phyloP scores from a whole-genome alignment of 2,113 vertebrate genomes.

The Brachyhypopomus gauderio region DNA sequence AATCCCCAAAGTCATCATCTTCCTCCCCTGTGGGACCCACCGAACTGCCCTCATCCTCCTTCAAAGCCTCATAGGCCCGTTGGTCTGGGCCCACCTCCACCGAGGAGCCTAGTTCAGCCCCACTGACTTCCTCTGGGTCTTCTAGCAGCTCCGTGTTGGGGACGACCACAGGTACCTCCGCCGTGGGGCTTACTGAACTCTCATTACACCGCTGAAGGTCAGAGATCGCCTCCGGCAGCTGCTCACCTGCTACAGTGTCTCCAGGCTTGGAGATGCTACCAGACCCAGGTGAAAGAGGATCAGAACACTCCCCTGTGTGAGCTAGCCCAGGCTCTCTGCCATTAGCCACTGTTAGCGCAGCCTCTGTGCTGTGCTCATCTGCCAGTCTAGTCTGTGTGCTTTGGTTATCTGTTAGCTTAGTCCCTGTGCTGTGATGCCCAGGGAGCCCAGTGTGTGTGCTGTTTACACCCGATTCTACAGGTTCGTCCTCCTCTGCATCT shows the following conservation, averaged over 20 bases:
- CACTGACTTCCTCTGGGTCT: slow-evolving; percentile 16
- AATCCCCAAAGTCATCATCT: slow-evolving; percentile 73
- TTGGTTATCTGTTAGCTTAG: too few relatives aligned
- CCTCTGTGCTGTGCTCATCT: too few relatives aligned
- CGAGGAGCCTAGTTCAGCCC: not conserved
- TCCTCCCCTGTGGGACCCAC: not conserved
- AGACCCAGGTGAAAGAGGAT: not conserved
- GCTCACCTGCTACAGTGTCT: not conserved
- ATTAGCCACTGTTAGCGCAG: too few relatives aligned
- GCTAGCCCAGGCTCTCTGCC: slow-evolving; percentile 37
- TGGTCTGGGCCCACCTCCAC: not conserved
- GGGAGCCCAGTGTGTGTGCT: slow-evolving; percentile 20
- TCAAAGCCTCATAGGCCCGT: slow-evolving; percentile 19
- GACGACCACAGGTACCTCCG: slow-evolving; percentile 20
- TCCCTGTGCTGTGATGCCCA: slow-evolving; percentile 36
- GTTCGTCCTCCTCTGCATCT: slow-evolving; percentile 25
- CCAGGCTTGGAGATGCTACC: not conserved
- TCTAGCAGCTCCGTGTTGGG: slow-evolving; percentile 45
- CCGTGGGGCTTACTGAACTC: slow-evolving; percentile 68
- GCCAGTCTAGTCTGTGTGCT: too few relatives aligned
- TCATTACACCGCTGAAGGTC: slow-evolving; percentile 45
- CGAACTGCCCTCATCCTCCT: not conserved
- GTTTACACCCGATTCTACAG: not conserved
- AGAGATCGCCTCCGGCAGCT: not conserved
- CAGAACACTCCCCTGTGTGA: slow-evolving; percentile 17